A percentile compares a stretch with the other conserved stretches of the same genome.
Evolutionary conservation across 2,113 vertebrate species (phyloP).

Genomic region (Saccopteryx leptura): DNA sequence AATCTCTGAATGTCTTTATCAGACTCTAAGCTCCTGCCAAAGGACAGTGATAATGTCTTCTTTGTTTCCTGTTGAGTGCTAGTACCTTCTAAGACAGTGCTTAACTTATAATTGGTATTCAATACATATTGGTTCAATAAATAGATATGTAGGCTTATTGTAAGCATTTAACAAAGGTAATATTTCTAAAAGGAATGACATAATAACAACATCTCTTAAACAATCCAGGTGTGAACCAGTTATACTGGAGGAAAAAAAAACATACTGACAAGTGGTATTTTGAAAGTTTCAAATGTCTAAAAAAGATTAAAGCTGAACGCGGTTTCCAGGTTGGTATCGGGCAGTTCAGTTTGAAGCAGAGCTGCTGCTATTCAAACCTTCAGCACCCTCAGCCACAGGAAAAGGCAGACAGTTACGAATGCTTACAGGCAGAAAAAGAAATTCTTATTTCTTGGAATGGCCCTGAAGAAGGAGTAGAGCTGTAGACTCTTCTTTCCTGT

Average conservation of each 20-base stretch:
- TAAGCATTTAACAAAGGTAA: background rate
- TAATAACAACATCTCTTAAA: background rate
- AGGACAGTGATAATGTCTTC: background rate
- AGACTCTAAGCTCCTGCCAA: background rate
- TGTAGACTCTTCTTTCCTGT: slow-evolving; percentile 59
- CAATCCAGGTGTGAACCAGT: background rate
- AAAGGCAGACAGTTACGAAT: slow-evolving; percentile 56
- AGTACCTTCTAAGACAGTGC: background rate
- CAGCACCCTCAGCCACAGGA: background rate
- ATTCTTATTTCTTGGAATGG: slow-evolving; percentile 68
- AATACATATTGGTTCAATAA: background rate
- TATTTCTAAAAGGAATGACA: slow-evolving; percentile 17
- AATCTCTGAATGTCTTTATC: background rate
- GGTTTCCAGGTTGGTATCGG: slow-evolving; percentile 50
- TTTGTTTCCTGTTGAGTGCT: background rate
- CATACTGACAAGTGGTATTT: slow-evolving; percentile 45
- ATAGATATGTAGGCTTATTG: background rate
- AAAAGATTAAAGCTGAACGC: slow-evolving; percentile 52
- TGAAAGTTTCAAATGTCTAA: slow-evolving; percentile 64
- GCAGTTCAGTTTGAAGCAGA: slow-evolving; percentile 63
- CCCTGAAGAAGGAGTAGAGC: slow-evolving; percentile 57
- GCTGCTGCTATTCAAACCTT: slow-evolving; percentile 44
- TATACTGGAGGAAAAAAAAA: background rate
- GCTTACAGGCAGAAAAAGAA: slow-evolving; percentile 54
- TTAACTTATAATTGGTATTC: background rate